Conservation (phyloP, 2,888 invertebrate genomes). For the Periphyllus acericola region DNA sequence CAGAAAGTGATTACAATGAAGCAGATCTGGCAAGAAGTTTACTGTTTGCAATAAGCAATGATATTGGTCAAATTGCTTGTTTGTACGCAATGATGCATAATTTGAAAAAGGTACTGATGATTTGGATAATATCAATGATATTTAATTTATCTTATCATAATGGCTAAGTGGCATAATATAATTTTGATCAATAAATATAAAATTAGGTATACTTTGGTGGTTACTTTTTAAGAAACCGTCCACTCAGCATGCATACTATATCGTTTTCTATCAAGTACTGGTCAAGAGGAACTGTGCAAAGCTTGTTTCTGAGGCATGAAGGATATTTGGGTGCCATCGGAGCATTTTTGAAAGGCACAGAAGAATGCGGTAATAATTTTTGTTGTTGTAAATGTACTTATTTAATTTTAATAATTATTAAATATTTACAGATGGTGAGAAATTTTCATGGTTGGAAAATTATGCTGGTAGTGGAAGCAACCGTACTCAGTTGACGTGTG, state of each 20-base stretch:
- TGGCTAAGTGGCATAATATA: background rate
- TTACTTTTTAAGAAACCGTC: conserved; percentile 76
- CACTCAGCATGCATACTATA: conserved; percentile 77
- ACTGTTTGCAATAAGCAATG: conserved; percentile 75
- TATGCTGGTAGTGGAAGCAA: conserved; percentile 71
- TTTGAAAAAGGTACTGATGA: conserved; percentile 68
- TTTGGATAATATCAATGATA: background rate
- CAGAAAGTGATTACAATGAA: conserved; percentile 68
- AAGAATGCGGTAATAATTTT: conserved; percentile 69
- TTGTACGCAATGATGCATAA: conserved; percentile 75
- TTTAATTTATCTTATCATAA: background rate
- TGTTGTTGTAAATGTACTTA: background rate
- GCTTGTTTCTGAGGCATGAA: conserved; percentile 76
- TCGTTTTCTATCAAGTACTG: conserved; percentile 76
- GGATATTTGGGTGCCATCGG: conserved; percentile 78
- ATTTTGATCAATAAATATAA: background rate
- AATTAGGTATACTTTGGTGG: conserved; percentile 76
- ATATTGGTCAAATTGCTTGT: conserved; percentile 78
- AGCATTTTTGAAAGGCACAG: conserved; percentile 75
- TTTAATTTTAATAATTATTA: background rate
- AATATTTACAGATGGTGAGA: conserved; percentile 67
- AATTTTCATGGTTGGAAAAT: conserved; percentile 76
- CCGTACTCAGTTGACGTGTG: conserved; percentile 63
- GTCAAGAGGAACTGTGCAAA: conserved; percentile 75
- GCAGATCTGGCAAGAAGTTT: conserved; percentile 75